Evolutionary conservation across 2,888 invertebrate genomes (phyloP).

Genomic region (Poecilobothrus nobilitatus): DNA sequence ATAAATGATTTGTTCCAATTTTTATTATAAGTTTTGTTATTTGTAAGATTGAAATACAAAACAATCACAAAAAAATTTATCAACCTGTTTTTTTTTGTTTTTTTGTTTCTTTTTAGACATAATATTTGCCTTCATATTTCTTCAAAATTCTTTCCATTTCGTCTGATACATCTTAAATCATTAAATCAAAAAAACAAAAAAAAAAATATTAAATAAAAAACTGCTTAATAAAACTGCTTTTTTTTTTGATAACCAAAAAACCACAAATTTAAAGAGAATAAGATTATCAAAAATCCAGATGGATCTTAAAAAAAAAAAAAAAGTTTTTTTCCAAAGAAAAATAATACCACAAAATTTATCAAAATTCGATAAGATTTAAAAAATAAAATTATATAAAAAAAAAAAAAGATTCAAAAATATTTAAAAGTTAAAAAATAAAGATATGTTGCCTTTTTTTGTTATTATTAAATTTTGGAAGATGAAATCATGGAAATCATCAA

Average conservation of each 20-base stretch:
- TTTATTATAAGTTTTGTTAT: too few relatives aligned
- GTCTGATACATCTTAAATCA: slow-evolving; percentile 6
- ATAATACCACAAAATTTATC: slow-evolving; percentile 2
- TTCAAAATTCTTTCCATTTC: background rate
- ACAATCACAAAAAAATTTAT: background rate
- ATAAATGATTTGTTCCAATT: too few relatives aligned
- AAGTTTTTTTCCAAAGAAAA: background rate
- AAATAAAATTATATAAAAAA: background rate
- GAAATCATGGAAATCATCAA: slow-evolving; percentile 2
- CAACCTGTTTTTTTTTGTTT: background rate
- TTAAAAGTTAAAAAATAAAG: background rate
- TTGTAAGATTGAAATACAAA: background rate
- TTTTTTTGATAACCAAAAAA: slow-evolving; percentile 8
- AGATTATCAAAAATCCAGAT: slow-evolving; percentile 9
- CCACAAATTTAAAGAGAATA: slow-evolving; percentile 2
- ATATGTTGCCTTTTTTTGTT: background rate
- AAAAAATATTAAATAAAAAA: slow-evolving; percentile 1
- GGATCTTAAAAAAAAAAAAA: background rate
- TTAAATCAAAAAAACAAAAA: background rate
- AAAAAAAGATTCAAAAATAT: too few relatives aligned
- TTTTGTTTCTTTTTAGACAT: background rate
- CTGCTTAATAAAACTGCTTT: background rate
- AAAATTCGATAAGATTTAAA: background rate
- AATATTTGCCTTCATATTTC: background rate
- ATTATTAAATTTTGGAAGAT: background rate